These are phyloP conservation scores for Silurus aristotelis DNA, from an alignment of 2,797 vertebrate genomes.

Conservation along the genomic window DNA sequence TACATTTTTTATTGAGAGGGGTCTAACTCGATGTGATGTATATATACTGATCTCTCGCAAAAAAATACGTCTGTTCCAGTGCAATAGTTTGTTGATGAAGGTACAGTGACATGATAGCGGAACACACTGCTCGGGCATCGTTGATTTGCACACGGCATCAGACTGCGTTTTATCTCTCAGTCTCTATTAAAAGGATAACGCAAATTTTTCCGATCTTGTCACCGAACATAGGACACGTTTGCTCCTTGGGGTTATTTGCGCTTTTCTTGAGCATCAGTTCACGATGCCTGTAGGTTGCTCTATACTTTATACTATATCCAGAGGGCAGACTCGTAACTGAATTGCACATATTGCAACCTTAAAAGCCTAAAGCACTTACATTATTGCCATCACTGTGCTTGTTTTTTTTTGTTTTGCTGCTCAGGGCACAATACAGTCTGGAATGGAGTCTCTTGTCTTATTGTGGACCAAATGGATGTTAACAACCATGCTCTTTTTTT, in stretches of 20 bases:
- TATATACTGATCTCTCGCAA: constrained; percentile 44
- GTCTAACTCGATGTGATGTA: constrained; percentile 48
- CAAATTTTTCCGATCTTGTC: neutral
- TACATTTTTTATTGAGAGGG: constrained; percentile 37
- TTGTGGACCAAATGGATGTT: constrained; percentile 17
- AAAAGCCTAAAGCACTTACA: constrained; percentile 37
- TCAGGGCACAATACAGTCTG: constrained; percentile 44
- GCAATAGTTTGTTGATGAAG: constrained; percentile 53
- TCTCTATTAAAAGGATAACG: constrained; percentile 22
- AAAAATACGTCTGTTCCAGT: constrained; percentile 43
- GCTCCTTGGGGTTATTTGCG: constrained; percentile 20
- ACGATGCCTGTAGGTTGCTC: constrained; percentile 31
- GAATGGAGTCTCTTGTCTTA: constrained; percentile 19
- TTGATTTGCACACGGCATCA: constrained; percentile 48
- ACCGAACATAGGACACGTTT: constrained; percentile 9
- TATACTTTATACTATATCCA: constrained; percentile 7
- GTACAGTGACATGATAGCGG: constrained; percentile 32
- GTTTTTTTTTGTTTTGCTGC: constrained; percentile 26
- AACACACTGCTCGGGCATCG: constrained; percentile 24
- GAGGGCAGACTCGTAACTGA: constrained; percentile 25
- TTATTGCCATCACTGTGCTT: constrained; percentile 49
- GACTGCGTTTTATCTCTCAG: constrained; percentile 22
- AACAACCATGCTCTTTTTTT: neutral
- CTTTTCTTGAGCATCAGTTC: constrained; percentile 24
- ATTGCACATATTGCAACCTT: constrained; percentile 36